phyloP scores from a whole-genome alignment of 2,888 invertebrate species.

The Sacculina carcini region DNA sequence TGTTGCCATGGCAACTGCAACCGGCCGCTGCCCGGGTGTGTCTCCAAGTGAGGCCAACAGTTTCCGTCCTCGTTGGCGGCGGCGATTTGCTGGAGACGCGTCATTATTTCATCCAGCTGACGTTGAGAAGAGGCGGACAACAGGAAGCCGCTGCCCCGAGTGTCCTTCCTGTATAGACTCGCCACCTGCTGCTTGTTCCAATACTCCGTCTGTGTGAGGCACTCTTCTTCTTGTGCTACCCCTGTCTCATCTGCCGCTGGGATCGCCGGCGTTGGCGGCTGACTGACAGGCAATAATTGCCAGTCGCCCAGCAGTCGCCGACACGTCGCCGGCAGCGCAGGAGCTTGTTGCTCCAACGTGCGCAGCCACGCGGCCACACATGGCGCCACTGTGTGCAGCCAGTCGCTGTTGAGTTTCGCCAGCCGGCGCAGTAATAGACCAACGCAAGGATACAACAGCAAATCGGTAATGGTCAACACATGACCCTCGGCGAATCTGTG shows the following conservation, averaged over 20 bases:
- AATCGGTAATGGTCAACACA: background rate
- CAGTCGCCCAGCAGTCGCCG: background rate
- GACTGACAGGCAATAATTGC: too few species aligned
- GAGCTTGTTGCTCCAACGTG: constrained; percentile 7
- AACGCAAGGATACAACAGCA: background rate
- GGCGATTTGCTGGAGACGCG: background rate
- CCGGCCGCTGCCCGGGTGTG: background rate
- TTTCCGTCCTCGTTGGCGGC: too few species aligned
- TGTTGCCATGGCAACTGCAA: constrained; percentile 32
- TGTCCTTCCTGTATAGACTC: constrained; percentile 50
- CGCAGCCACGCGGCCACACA: constrained; percentile 20
- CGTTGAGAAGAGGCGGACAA: background rate
- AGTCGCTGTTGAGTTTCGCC: constrained; percentile 2
- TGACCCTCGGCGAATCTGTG: background rate
- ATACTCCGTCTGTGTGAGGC: too few species aligned
- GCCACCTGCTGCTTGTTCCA: too few species aligned
- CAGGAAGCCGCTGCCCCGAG: constrained; percentile 25
- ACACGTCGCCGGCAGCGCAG: background rate
- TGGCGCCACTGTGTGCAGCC: constrained; percentile 17
- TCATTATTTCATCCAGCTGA: background rate
- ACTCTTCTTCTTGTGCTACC: too few species aligned
- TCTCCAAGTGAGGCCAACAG: background rate
- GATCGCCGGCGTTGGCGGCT: too few species aligned
- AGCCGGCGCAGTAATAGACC: background rate
- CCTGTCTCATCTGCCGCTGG: too few species aligned